Base-by-base conservation (phyloP, 2,888 invertebrate genomes). In the Rhingia rostrata region DNA sequence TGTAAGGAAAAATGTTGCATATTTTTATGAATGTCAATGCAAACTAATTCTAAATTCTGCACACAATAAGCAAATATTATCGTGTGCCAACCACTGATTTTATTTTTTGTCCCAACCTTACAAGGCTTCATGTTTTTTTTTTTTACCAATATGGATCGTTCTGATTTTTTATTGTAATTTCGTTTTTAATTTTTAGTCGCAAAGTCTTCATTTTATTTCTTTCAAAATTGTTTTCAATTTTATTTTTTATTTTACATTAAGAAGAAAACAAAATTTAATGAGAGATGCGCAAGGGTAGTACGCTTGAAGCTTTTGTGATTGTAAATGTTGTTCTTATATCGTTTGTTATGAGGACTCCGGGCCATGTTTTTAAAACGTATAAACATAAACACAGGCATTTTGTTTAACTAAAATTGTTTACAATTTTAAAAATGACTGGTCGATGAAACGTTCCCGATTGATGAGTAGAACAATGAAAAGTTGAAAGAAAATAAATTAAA, bases 331-430 rank as follows among this genome's bases (percentile, higher is more conserved):
- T 22, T 54, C 22, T 9, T 54, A 14, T 61, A 37, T 14, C 4
- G 14, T 14, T 51, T 64, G 39, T 37, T 35, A 22, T 22, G 22
- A 22, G 22, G 22, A 22, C 22, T 22, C 22, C 32, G 33, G 7
- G 43, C 45, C 22, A 22, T 22, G 2, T 32, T 69, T 35, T 47
- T 69, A 5, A 41, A 58, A 7, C 39, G n/a, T 4, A 39, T 58
- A 69, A 49, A 49, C 58, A 69, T 14, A 22, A 45, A 47, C n/a
- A 30, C 6, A 60, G 49, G 41, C 58, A 60, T 49, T 70, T 70
- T 49, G 6, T 70, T 70, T 70, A 49, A 33, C 35, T 37, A 56
- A 45, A 45, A 41, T 67, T 67, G 67, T 56, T 67, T 67, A 56
- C 37, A 47, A 67, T 56, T 22, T 45, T 22, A 9, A 9, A 22